These are phyloP conservation scores for Danionella dracula DNA, from an alignment of 2,797 vertebrate species.

Conservation along the genomic window DNA sequence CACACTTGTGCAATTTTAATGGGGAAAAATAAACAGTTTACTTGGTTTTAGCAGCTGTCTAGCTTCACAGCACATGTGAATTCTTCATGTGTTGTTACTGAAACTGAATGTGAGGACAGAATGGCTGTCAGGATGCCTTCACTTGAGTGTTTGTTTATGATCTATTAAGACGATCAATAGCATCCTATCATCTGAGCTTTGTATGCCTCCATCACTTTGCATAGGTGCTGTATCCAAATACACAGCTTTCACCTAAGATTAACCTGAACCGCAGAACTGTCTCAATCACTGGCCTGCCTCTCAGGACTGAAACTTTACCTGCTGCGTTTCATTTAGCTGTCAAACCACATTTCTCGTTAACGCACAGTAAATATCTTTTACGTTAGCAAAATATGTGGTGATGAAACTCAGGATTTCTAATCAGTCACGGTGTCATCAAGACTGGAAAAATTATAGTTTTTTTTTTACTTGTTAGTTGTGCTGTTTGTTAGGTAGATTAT, in stretches of 20 bases:
- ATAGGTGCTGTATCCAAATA: constrained; percentile 60
- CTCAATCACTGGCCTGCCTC: constrained; percentile 35
- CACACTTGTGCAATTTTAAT: constrained; percentile 77
- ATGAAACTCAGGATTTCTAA: neutral
- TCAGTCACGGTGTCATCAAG: neutral
- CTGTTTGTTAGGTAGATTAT: too few species aligned
- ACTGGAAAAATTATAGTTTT: neutral
- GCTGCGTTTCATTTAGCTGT: constrained; percentile 22
- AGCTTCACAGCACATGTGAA: neutral
- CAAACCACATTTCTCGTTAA: constrained; percentile 19
- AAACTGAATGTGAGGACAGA: constrained; percentile 66
- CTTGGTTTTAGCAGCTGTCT: constrained; percentile 63
- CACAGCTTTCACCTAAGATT: constrained; percentile 63
- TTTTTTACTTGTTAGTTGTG: too few species aligned
- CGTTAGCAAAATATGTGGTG: neutral
- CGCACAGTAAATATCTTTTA: neutral
- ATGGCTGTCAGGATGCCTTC: constrained; percentile 69
- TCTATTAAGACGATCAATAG: constrained; percentile 67
- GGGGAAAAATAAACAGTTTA: constrained; percentile 32
- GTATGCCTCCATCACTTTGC: constrained; percentile 60
- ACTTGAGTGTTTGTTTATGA: constrained; percentile 60
- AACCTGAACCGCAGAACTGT: constrained; percentile 44
- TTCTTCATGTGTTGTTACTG: constrained; percentile 67
- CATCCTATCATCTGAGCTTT: constrained; percentile 57
- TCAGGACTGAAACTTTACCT: constrained; percentile 28